Evolutionary conservation across 2,113 vertebrate genomes (phyloP).

Genomic region (Nematolebias whitei): DNA sequence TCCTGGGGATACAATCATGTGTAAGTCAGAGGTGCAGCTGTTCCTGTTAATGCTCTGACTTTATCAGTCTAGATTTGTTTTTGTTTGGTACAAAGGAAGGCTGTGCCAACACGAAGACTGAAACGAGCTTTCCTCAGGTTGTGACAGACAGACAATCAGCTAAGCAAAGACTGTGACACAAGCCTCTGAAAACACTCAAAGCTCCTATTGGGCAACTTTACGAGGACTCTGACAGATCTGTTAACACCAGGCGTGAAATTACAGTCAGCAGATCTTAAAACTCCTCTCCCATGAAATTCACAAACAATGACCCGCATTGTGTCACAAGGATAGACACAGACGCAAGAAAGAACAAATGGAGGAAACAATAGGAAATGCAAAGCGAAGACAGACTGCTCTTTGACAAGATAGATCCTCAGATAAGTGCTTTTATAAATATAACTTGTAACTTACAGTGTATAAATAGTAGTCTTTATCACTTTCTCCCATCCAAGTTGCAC

Average conservation of each 20-base stretch:
- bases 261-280: conserved; percentile 50
- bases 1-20: background rate
- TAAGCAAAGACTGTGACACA: conserved; percentile 3
- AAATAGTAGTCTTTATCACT: no score
- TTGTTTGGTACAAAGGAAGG: background rate
- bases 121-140: background rate
- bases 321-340: conserved; percentile 8
- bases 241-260: conserved; percentile 60
- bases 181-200: conserved; percentile 19
- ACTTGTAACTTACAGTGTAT: background rate
- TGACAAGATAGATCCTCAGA: conserved; percentile 10
- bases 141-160: conserved; percentile 9
- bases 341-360: conserved; percentile 12
- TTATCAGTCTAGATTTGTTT: background rate
- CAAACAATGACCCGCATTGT: conserved; percentile 61
- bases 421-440: conserved; percentile 1
- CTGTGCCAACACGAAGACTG: no score
- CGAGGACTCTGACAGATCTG: conserved; percentile 37
- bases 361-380: background rate
- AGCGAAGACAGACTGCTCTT: conserved; percentile 11
- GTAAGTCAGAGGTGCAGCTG: conserved; percentile 1
- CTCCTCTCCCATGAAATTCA: conserved; percentile 65
- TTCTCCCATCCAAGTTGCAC: no score
- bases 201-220: conserved; percentile 43
- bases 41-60: background rate